Evolutionary conservation across 2,888 invertebrate species (phyloP).

Genomic region (Gastrophysa polygoni): DNA sequence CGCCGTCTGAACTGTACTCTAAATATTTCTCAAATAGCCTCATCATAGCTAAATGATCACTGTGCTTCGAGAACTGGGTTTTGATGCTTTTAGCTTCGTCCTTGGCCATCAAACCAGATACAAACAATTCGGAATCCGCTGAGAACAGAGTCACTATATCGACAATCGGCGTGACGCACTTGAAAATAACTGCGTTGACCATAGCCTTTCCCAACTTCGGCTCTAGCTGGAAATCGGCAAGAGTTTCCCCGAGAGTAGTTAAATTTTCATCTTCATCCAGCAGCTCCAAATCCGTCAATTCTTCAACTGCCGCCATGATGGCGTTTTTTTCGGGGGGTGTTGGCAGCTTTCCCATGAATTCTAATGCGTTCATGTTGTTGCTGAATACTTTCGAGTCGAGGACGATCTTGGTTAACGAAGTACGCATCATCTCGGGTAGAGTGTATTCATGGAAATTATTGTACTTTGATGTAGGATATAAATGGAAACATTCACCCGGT

Average conservation of each 20-base stretch:
- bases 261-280: conserved; percentile 67
- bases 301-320: conserved; percentile 64
- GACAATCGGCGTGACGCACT: conserved; percentile 62
- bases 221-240: conserved; percentile 62
- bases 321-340: conserved; percentile 65
- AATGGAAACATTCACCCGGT: conserved; percentile 66
- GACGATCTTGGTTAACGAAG: conserved; percentile 62
- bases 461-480: conserved; percentile 63
- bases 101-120: conserved; percentile 59
- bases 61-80: conserved; percentile 59
- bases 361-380: conserved; percentile 62
- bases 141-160: conserved; percentile 60
- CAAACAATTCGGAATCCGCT: conserved; percentile 63
- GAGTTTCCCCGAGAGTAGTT: conserved; percentile 65
- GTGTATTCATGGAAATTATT: conserved; percentile 61
- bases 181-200: conserved; percentile 64
- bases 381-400: conserved; percentile 68
- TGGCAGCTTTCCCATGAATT: conserved; percentile 67
- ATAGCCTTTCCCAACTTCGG: conserved; percentile 68
- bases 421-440: conserved; percentile 68
- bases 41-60: conserved; percentile 69
- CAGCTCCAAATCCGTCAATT: conserved; percentile 65
- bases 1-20: conserved; percentile 46
- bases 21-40: conserved; percentile 64
- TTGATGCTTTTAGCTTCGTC: conserved; percentile 62